Percentiles rank a stretch among this genome's conserved stretches.
These are phyloP conservation scores for Plumapathes pennacea DNA, from an alignment of 92 coral and sea anemone genomes.

Conservation along the genomic window DNA sequence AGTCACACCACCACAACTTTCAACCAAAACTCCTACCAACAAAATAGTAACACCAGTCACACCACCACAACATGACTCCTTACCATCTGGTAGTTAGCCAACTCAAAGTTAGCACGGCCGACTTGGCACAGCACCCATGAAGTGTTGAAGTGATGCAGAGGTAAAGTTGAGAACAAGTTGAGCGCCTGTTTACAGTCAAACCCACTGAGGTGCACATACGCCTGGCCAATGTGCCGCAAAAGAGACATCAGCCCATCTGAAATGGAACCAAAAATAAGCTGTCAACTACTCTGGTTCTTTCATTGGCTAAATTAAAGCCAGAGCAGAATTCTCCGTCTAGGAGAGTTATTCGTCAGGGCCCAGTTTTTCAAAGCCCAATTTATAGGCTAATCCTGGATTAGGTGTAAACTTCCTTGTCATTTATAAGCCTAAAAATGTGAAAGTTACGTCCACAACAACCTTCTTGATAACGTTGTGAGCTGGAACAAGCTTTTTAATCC, in stretches of 20 bases:
- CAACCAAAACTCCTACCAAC: not conserved
- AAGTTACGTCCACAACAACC: too few species aligned
- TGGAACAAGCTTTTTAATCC: too few species aligned
- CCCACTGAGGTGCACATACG: constrained; percentile 77
- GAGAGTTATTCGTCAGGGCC: too few species aligned
- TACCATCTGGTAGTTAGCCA: constrained; percentile 93
- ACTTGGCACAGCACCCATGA: constrained; percentile 94
- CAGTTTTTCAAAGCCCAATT: too few species aligned
- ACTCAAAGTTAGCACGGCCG: constrained; percentile 96
- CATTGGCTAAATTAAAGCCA: too few species aligned
- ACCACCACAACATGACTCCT: not conserved
- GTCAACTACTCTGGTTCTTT: too few species aligned
- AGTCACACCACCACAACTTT: too few species aligned
- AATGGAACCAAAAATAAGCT: not conserved
- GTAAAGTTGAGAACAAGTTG: constrained; percentile 59
- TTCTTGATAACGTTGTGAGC: too few species aligned
- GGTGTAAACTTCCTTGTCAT: too few species aligned
- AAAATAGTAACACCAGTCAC: too few species aligned
- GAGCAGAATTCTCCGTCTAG: too few species aligned
- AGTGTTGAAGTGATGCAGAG: constrained; percentile 92
- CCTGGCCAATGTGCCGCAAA: constrained; percentile 84
- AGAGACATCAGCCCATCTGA: constrained; percentile 92
- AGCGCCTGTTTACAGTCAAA: constrained; percentile 93
- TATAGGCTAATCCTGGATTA: not conserved
- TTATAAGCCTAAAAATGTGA: too few species aligned